These are phyloP conservation scores for Drosophila kurseongensis DNA, from an alignment of 1,140 invertebrate genomes.

Conservation along the genomic window DNA sequence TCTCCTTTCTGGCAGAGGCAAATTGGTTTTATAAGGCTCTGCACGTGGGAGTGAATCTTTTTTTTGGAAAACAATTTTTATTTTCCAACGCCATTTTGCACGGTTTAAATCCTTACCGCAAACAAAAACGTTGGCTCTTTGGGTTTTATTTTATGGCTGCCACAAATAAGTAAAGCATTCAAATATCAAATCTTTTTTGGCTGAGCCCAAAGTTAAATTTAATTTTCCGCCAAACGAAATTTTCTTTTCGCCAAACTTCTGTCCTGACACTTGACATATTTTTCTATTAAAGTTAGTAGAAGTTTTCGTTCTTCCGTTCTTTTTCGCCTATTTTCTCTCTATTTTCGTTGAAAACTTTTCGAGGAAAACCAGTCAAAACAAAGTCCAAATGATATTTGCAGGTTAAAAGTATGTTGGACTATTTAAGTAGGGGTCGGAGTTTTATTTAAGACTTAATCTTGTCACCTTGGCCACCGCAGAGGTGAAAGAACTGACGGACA, in stretches of 20 bases:
- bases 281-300: constrained; percentile 36
- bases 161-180: constrained; percentile 39
- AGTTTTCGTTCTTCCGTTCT: constrained; percentile 4
- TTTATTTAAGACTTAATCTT: constrained; percentile 8
- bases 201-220: constrained; percentile 32
- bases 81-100: constrained; percentile 27
- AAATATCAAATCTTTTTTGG: constrained; percentile 34
- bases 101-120: constrained; percentile 22
- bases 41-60: constrained; percentile 26
- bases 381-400: constrained; percentile 3
- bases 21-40: constrained; percentile 56
- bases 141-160: constrained; percentile 36
- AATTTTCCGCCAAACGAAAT: constrained; percentile 21
- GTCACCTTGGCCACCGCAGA: constrained; percentile 5
- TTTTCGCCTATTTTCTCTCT: background rate
- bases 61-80: constrained; percentile 53
- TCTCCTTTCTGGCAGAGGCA: constrained; percentile 22
- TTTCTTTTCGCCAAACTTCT: constrained; percentile 3
- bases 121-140: constrained; percentile 38
- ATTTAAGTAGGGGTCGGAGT: background rate
- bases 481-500: constrained; percentile 20
- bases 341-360: background rate
- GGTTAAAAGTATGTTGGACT: background rate
- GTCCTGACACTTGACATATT: constrained; percentile 38
- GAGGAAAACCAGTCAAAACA: constrained; percentile 11